A percentile compares a stretch with the other conserved stretches of the same genome.
These are phyloP conservation scores for Archegozetes longisetosus DNA, from an alignment of 1,140 invertebrate genomes.

Conservation along the genomic window DNA sequence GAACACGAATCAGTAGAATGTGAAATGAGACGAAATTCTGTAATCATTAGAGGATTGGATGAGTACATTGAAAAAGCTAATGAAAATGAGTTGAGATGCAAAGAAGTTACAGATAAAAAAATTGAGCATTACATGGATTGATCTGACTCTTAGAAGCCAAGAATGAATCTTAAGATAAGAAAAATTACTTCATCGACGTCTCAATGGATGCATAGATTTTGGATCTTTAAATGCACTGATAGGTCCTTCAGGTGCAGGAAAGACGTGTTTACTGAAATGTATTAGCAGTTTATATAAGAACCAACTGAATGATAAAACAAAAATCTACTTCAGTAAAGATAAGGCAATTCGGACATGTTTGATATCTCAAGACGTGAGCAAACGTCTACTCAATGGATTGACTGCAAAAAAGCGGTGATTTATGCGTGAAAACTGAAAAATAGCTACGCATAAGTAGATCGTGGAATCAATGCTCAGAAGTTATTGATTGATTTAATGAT, in stretches of 20 bases:
- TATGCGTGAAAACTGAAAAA: slow-evolving; percentile 9
- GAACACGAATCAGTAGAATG: no score
- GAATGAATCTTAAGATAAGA: neutral
- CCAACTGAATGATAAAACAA: neutral
- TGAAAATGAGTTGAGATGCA: neutral
- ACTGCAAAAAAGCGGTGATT: slow-evolving; percentile 3
- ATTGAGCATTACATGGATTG: neutral
- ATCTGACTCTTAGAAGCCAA: neutral
- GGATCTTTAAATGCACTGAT: neutral
- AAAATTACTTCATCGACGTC: neutral
- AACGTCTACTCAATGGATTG: neutral
- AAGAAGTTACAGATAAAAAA: neutral
- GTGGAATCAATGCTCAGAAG: slow-evolving; percentile 1
- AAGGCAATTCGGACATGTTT: slow-evolving; percentile 1
- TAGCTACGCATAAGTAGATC: neutral
- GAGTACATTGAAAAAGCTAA: neutral
- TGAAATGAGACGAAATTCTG: no score
- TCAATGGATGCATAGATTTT: neutral
- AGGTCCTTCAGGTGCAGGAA: slow-evolving; percentile 6
- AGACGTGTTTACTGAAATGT: slow-evolving; percentile 10
- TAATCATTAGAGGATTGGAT: neutral
- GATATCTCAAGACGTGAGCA: slow-evolving; percentile 1
- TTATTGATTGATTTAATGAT: slow-evolving; percentile 2
- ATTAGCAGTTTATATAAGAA: slow-evolving; percentile 3
- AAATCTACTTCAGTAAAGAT: neutral